Evolutionary conservation across 2,888 invertebrate species (phyloP), one percentile per base, ranked within the genome.

Genomic region (Conchocele bisecta): DNA sequence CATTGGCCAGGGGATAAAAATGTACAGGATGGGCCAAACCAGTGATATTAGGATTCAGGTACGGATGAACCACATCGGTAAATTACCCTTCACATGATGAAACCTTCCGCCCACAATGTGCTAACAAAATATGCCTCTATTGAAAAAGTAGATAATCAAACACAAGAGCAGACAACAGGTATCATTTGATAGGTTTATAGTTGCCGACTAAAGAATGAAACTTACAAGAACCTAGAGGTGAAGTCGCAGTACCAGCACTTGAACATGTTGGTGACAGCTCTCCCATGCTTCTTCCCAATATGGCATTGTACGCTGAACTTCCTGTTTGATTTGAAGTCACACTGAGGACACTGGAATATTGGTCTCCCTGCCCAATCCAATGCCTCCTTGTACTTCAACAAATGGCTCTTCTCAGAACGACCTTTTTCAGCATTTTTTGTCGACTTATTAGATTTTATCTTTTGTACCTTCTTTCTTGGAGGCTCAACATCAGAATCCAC

Each of bases 161-260:
- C n/a, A n/a, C n/a, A n/a, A n/a, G n/a, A n/a, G n/a, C n/a, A n/a
- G n/a, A n/a, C n/a, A n/a, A n/a, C n/a, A n/a, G n/a, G n/a, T n/a
- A n/a, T n/a, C n/a, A n/a, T n/a, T n/a, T n/a, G n/a, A n/a, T n/a
- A n/a, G n/a, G n/a, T n/a, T n/a, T n/a, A n/a, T n/a, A n/a, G n/a
- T n/a, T n/a, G n/a, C n/a, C n/a, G n/a, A n/a, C n/a, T 22, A 37
- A 44, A 48, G 17, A n/a, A 24, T 29, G 39, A 17, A 13, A 44
- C 67, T 68, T 75, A 71, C 75, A 17, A 44, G 5, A 31, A 22
- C 11, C 26, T 54, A 24, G 69, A 26, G 7, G 44, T 44, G 46
- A 60, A 77, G 20, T 44, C 46, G 48, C 82, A 82, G 57, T 78
- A 79, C 15, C 46, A 58, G 57, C 82, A 82, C 37, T 74, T 79